A percentile compares a stretch with the other conserved stretches of the same genome.
Conservation (phyloP, 1,140 invertebrate genomes). For the Drosophila littoralis region DNA sequence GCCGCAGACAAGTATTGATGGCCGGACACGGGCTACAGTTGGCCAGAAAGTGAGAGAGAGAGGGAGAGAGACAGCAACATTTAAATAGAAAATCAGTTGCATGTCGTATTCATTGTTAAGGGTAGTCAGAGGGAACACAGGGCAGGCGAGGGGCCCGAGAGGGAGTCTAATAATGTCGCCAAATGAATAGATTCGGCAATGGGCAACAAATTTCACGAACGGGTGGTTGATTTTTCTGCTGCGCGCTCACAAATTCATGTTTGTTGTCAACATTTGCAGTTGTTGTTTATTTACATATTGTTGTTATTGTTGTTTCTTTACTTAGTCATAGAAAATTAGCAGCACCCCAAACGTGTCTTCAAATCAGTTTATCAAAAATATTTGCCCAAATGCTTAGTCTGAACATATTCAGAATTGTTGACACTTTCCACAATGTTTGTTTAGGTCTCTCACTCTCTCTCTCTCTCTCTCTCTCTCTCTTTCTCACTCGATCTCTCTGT, state of each 20-base stretch:
- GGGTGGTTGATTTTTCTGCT: conserved; percentile 50
- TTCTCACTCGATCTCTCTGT: not conserved
- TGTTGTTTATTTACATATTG: conserved; percentile 69
- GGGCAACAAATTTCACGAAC: conserved; percentile 31
- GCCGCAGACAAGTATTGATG: conserved; percentile 75
- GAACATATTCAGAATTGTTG: conserved; percentile 58
- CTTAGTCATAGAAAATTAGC: conserved; percentile 71
- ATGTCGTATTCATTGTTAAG: conserved; percentile 32
- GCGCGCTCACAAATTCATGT: conserved; percentile 33
- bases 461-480: not conserved
- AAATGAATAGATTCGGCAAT: conserved; percentile 45
- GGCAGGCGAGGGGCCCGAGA: not conserved
- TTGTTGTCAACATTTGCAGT: conserved; percentile 63
- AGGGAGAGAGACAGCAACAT: conserved; percentile 15
- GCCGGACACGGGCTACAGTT: conserved; percentile 55
- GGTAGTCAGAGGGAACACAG: conserved; percentile 11
- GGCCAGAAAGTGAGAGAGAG: conserved; percentile 16
- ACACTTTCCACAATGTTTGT: conserved; percentile 67
- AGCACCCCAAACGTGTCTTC: conserved; percentile 48
- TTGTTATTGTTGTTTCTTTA: conserved; percentile 57
- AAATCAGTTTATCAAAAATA: conserved; percentile 79
- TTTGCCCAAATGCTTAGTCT: conserved; percentile 74
- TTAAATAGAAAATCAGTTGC: conserved; percentile 29
- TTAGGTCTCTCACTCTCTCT: conserved; percentile 43
- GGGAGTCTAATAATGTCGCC: conserved; percentile 48